Percentiles rank a stretch among this genome's conserved stretches.
Conservation (phyloP, 1,140 invertebrate species). For the Babylonia areolata region DNA sequence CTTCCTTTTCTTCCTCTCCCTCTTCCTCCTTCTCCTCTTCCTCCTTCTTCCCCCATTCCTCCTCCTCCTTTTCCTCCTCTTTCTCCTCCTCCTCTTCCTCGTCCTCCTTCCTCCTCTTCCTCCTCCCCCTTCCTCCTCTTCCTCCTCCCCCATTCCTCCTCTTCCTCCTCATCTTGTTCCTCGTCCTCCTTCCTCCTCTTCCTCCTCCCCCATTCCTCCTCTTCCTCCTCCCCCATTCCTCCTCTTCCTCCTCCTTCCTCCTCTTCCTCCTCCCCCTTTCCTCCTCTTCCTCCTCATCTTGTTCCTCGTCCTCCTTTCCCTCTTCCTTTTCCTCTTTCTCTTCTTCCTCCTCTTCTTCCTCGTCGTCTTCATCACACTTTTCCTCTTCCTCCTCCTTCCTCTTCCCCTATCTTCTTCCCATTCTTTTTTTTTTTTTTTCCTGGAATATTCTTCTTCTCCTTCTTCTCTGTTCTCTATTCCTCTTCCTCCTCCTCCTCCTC, state of each 20-base stretch:
- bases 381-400: not conserved
- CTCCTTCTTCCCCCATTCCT: not conserved
- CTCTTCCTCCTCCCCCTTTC: not conserved
- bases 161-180: not conserved
- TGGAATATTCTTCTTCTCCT: not conserved
- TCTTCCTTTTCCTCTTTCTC: not conserved
- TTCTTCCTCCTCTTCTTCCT: not conserved
- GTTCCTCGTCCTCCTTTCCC: not conserved
- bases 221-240: not conserved
- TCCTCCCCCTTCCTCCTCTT: not conserved
- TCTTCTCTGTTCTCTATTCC: not conserved
- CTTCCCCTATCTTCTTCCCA: not conserved
- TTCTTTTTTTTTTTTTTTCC: not conserved
- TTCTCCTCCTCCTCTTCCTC: not conserved
- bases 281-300: not conserved
- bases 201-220: not conserved
- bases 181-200: not conserved
- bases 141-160: not conserved
- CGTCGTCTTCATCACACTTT: not conserved
- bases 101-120: not conserved
- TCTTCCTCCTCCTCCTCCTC: too few relatives aligned
- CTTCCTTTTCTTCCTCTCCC: not conserved
- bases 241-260: not conserved
- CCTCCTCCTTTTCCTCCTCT: not conserved
- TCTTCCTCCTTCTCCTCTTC: not conserved